Conservation (phyloP, 2,113 vertebrate genomes). For the Macquaria ambigua region DNA sequence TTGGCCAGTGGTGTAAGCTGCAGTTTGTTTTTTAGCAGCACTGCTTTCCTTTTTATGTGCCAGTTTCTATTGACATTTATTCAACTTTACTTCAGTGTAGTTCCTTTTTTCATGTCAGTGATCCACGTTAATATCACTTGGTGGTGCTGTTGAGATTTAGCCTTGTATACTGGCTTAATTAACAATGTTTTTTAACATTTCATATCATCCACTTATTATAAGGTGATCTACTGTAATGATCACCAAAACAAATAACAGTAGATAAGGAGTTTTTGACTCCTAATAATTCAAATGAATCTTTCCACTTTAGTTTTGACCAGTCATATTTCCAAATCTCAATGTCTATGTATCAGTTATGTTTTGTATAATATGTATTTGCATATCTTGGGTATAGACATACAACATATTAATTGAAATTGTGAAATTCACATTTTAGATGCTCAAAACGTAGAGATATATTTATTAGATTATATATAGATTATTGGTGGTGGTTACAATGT, state of each 20-base stretch:
- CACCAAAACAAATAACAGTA: background rate
- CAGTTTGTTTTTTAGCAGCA: background rate
- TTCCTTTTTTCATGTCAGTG: accelerated
- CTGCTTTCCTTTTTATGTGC: too few species aligned
- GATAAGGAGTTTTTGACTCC: too few species aligned
- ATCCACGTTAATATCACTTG: too few species aligned
- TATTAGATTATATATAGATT: too few species aligned
- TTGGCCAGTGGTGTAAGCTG: background rate
- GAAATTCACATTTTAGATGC: background rate
- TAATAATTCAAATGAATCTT: too few species aligned
- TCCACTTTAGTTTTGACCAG: background rate
- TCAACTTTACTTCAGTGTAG: background rate
- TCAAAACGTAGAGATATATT: background rate
- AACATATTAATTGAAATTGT: too few species aligned
- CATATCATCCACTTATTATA: background rate
- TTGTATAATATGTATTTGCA: too few species aligned
- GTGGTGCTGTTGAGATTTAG: background rate
- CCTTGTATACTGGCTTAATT: background rate
- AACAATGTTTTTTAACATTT: background rate
- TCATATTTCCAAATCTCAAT: background rate
- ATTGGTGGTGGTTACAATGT: too few species aligned
- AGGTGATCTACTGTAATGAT: background rate
- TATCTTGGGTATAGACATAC: too few species aligned
- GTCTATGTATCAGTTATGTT: too few species aligned
- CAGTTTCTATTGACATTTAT: background rate